Percentiles rank a stretch among this genome's conserved stretches.
phyloP scores from a whole-genome alignment of 1,140 invertebrate genomes.

The Gryllus bimaculatus region DNA sequence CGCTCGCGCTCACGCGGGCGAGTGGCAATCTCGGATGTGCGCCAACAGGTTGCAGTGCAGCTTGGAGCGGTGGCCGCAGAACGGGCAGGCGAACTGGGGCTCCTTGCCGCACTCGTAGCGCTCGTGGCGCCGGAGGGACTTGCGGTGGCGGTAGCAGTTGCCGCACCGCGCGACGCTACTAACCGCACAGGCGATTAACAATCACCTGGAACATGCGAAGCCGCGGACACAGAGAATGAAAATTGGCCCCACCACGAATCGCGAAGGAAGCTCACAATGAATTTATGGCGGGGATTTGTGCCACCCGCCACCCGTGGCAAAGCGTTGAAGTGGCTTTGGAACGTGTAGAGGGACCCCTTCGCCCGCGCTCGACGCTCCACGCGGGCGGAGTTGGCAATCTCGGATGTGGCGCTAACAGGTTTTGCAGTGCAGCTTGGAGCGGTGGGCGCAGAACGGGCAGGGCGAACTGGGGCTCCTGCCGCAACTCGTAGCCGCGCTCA shows the following conservation, averaged over 20 bases:
- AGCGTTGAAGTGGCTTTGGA: too few relatives aligned
- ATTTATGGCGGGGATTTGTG: too few relatives aligned
- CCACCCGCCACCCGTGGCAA: too few relatives aligned
- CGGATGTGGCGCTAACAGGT: conserved; percentile 11
- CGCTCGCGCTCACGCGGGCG: background rate
- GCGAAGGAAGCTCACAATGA: too few relatives aligned
- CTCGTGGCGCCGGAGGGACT: conserved; percentile 27
- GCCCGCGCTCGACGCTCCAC: too few relatives aligned
- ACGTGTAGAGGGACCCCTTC: too few relatives aligned
- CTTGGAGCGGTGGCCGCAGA: conserved; percentile 28
- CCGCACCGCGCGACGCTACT: conserved; percentile 51
- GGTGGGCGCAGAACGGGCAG: conserved; percentile 28
- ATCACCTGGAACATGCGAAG: too few relatives aligned
- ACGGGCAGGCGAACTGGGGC: conserved; percentile 28
- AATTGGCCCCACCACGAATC: too few relatives aligned
- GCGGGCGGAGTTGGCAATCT: background rate
- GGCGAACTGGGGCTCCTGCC: conserved; percentile 28
- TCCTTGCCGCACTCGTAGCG: conserved; percentile 28
- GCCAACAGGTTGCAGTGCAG: conserved; percentile 20
- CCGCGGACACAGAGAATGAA: too few relatives aligned
- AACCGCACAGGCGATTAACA: too few relatives aligned
- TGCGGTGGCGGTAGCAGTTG: conserved; percentile 72
- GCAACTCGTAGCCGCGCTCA: conserved; percentile 26
- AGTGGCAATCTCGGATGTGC: conserved; percentile 6
- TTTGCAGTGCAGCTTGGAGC: conserved; percentile 26